Evolutionary conservation across 2,797 vertebrate species (phyloP).

Genomic region (Vultur gryphus): DNA sequence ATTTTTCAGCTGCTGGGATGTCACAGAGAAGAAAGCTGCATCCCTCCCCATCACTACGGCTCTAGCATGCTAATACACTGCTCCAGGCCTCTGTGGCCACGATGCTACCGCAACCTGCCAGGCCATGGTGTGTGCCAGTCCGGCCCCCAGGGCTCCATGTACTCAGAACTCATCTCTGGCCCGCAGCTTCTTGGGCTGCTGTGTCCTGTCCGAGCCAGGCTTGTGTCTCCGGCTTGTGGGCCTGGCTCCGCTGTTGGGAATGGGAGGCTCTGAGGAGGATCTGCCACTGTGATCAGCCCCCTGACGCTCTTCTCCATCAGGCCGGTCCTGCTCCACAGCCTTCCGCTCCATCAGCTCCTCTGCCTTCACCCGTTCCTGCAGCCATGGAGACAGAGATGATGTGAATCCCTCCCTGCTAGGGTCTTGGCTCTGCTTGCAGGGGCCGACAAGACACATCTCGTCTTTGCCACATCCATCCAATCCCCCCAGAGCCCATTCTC

Average conservation of each 20-base stretch:
- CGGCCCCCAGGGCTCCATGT: accelerated
- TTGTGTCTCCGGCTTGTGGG: not conserved
- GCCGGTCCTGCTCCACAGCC: slow-evolving; percentile 32
- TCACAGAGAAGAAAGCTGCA: not conserved
- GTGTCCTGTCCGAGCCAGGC: not conserved
- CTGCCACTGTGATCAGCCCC: not conserved
- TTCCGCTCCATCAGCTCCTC: slow-evolving; percentile 74
- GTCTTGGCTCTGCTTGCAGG: not conserved
- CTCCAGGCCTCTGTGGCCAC: not conserved
- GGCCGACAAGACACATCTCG: not conserved
- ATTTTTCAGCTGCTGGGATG: not conserved
- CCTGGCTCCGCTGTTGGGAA: not conserved
- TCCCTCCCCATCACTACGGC: not conserved
- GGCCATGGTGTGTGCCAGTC: not conserved
- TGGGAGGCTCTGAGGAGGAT: slow-evolving; percentile 28
- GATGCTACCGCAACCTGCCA: not conserved
- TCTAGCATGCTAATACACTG: slow-evolving; percentile 25
- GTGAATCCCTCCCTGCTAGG: not conserved
- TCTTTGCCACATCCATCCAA: not conserved
- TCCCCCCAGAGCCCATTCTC: not conserved
- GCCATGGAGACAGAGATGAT: not conserved
- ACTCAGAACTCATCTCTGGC: slow-evolving; percentile 72
- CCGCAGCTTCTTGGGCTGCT: slow-evolving; percentile 1
- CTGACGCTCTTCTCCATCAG: not conserved
- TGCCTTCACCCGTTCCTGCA: slow-evolving; percentile 86